Base-by-base conservation (phyloP, 2,888 invertebrate species). In the Drosophila neutralis region DNA sequence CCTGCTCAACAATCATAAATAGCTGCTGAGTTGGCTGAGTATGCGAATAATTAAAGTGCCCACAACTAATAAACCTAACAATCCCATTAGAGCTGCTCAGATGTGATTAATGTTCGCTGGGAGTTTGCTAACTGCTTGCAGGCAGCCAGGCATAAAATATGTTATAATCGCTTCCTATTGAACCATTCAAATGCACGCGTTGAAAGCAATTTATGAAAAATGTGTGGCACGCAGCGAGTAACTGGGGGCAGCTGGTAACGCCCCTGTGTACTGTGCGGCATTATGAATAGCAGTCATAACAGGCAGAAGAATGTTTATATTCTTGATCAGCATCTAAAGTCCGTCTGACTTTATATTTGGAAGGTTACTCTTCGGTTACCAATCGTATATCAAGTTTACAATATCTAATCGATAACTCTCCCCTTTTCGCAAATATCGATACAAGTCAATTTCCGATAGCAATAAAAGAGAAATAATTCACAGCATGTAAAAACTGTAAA, bases 31-130 rank as follows among this genome's bases (percentile, higher is more conserved):
- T 68, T 74, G 66, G 31, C 51, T 31, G 58, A 27, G 49, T 27
- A 40, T 54, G 45, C 31, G 64, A 53, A 59, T 80, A 73, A 73
- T 80, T 86, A 48, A 73, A 57, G 65, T n/a, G 0, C 10, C 31
- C 21, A 54, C n/a, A 38, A 65, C 52, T 38, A n/a, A 31, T 33
- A 61, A 51, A 48, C 27, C 42, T 18, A 62, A 21, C 13, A 38
- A 52, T n/a, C 24, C 29, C 27, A 51, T 7, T n/a, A 10, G 36
- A n/a, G 8, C 15, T 21, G 11, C 18, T 33, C 15, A 36, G 2
- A 24, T 36, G 29, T 54, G 38, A 57, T 21, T 59, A 49, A 35
- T 42, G 27, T 27, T 31, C 33, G 7, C 21, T 18, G 6, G 36
- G 8, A 49, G 27, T 33, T 29, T n/a, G 15, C 21, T 10, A 40